Percentiles rank a stretch among this genome's conserved stretches.
phyloP scores from a whole-genome alignment of 1,140 invertebrate species.

The Halyomorpha halys region DNA sequence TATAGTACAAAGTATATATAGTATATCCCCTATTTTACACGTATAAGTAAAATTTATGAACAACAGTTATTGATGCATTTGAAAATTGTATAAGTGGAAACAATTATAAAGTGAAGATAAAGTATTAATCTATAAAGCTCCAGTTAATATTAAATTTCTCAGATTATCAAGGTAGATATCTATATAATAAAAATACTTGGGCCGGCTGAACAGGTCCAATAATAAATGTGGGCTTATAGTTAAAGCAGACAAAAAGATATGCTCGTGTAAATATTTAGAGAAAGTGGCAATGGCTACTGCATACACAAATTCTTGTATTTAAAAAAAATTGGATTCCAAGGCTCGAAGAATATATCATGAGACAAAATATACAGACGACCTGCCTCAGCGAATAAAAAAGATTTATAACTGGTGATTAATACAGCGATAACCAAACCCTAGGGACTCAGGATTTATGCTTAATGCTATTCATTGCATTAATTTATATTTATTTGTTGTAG shows the following conservation, averaged over 20 bases:
- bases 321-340: neutral
- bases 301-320: neutral
- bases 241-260: neutral
- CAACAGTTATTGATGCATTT: no score
- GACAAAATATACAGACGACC: conserved; percentile 4
- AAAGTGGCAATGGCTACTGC: conserved; percentile 2
- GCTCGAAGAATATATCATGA: conserved; percentile 3
- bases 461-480: conserved; percentile 7
- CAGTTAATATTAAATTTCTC: no score
- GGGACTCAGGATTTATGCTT: conserved; percentile 2
- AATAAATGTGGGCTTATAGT: neutral
- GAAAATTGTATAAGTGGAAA: no score
- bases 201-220: no score
- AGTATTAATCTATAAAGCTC: no score
- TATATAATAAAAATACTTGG: no score
- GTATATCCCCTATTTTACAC: no score
- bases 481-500: conserved; percentile 8
- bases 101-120: no score
- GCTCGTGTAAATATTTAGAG: neutral
- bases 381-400: neutral
- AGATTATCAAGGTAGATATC: no score
- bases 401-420: conserved; percentile 3
- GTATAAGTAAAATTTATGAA: no score
- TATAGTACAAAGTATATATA: no score
- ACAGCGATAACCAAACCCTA: conserved; percentile 8